phyloP scores from a whole-genome alignment of 2,797 vertebrate genomes.

The Mormyrus hasselquistii region DNA sequence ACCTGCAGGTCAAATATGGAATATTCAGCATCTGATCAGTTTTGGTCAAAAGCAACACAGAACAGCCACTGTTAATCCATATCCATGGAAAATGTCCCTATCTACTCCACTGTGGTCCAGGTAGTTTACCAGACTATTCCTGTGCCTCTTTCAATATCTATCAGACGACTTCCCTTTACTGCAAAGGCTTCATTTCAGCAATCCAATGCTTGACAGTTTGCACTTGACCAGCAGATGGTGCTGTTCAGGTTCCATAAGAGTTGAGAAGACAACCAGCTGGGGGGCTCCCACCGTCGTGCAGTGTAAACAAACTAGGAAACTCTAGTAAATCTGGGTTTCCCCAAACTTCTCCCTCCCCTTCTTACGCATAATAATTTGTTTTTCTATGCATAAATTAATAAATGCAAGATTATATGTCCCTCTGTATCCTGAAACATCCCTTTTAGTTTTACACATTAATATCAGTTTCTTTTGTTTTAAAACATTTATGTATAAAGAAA shows the following conservation, averaged over 20 bases:
- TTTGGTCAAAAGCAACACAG: background rate
- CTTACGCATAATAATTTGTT: slow-evolving; percentile 2
- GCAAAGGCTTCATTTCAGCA: background rate
- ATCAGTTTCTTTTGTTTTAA: slow-evolving; percentile 40
- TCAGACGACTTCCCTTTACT: background rate
- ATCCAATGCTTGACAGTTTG: background rate
- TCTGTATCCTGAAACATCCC: slow-evolving; percentile 50
- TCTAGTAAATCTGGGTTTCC: slow-evolving; percentile 25
- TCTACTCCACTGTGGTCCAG: background rate
- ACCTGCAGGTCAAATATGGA: background rate
- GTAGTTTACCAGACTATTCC: background rate
- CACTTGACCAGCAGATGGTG: background rate
- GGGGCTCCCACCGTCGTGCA: slow-evolving; percentile 27
- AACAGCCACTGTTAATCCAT: background rate
- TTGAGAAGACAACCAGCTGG: slow-evolving; percentile 20
- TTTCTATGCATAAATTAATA: slow-evolving; percentile 37
- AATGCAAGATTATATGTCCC: slow-evolving; percentile 39
- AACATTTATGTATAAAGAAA: slow-evolving; percentile 22
- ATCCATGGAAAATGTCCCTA: background rate
- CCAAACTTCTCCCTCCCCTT: background rate
- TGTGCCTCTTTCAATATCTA: background rate
- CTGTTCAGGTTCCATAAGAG: background rate
- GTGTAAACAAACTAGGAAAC: slow-evolving; percentile 38
- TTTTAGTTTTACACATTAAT: slow-evolving; percentile 35
- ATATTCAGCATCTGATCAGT: background rate